phyloP scores from a whole-genome alignment of 37 sponge, comb jelly and placozoan species.

The Bolinopsis microptera region DNA sequence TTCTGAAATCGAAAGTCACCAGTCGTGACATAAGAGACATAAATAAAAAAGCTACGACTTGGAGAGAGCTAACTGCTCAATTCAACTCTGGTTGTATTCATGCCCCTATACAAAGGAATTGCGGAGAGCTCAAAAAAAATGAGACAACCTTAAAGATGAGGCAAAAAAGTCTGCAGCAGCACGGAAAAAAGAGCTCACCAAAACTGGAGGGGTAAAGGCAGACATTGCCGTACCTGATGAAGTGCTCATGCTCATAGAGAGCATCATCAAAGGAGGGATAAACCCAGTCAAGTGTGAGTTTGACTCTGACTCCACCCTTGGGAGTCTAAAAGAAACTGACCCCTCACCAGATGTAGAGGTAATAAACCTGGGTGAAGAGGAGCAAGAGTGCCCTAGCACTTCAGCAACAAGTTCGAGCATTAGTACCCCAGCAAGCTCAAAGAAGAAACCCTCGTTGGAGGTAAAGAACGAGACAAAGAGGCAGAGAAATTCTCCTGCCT shows the following conservation, averaged over 20 bases:
- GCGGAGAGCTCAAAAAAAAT: not conserved
- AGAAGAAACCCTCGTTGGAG: not conserved
- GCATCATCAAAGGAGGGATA: not conserved
- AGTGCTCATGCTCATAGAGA: not conserved
- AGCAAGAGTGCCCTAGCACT: not conserved
- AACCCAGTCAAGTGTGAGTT: not conserved
- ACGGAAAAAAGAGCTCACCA: not conserved
- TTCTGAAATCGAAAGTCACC: not conserved
- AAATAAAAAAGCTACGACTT: not conserved
- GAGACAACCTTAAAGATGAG: constrained; percentile 17
- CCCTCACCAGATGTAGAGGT: too few relatives aligned
- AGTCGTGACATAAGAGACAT: not conserved
- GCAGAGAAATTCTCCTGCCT: too few relatives aligned
- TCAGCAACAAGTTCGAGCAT: not conserved
- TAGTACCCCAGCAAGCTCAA: constrained; percentile 29
- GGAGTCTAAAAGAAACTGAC: not conserved
- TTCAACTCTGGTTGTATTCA: not conserved
- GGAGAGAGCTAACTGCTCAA: not conserved
- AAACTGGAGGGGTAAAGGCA: not conserved
- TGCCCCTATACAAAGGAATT: not conserved
- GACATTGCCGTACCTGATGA: not conserved
- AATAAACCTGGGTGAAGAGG: not conserved
- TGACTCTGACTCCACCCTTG: not conserved
- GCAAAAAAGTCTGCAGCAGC: not conserved
- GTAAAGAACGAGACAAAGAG: not conserved